phyloP scores from a whole-genome alignment of 2,888 invertebrate species.

The Geotrupes spiniger region DNA sequence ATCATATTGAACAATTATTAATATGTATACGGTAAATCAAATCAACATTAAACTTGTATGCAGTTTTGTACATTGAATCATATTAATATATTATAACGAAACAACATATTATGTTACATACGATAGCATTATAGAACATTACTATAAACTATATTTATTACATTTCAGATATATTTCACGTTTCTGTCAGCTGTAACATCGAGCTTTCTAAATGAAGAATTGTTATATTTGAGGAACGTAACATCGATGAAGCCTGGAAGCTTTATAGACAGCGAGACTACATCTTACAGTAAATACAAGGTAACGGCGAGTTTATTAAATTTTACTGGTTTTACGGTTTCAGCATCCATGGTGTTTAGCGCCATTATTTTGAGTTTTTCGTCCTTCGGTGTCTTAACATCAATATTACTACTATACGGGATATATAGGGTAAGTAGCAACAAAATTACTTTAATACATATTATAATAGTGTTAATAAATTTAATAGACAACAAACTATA shows the following conservation, averaged over 20 bases:
- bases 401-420: constrained; percentile 65
- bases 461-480: no score
- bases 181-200: constrained; percentile 63
- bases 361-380: constrained; percentile 66
- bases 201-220: constrained; percentile 64
- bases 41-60: no score
- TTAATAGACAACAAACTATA: not conserved
- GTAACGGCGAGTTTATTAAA: not conserved
- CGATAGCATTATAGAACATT: no score
- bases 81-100: no score
- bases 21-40: no score
- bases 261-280: constrained; percentile 49
- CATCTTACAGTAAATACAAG: constrained; percentile 52
- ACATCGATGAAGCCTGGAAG: constrained; percentile 35
- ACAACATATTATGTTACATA: no score
- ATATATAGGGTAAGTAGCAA: constrained; percentile 67
- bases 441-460: no score
- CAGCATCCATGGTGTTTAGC: constrained; percentile 73
- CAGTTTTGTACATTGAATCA: no score
- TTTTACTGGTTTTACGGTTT: constrained; percentile 39
- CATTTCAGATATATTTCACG: constrained; percentile 66
- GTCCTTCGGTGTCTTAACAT: constrained; percentile 64
- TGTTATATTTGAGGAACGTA: constrained; percentile 60
- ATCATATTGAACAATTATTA: no score
- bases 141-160: no score